Evolutionary conservation across 2,888 invertebrate genomes (phyloP).

Genomic region (Zhuqinia jingwanae): DNA sequence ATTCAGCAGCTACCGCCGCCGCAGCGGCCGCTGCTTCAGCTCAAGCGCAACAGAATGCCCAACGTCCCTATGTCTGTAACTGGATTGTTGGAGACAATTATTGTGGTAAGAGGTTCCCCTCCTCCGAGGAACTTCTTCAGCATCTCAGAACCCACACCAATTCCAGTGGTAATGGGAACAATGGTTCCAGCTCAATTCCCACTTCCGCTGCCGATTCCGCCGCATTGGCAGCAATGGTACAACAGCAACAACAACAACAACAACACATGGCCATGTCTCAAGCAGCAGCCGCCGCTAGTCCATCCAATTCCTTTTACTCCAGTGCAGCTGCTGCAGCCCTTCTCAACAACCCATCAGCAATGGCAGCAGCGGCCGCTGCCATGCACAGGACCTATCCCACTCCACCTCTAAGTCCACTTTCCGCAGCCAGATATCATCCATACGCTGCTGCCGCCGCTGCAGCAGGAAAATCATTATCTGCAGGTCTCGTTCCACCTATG

Average conservation of each 20-base stretch:
- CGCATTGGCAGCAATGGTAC: slow-evolving; percentile 78
- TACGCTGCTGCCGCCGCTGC: slow-evolving; percentile 84
- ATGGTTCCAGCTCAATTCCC: slow-evolving; percentile 73
- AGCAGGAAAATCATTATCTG: slow-evolving; percentile 86
- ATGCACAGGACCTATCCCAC: slow-evolving; percentile 81
- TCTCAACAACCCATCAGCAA: slow-evolving; percentile 69
- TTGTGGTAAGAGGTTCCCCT: slow-evolving; percentile 96
- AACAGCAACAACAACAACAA: slow-evolving; percentile 86
- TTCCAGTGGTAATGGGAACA: slow-evolving; percentile 83
- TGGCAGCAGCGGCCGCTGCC: slow-evolving; percentile 78
- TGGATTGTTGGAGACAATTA: slow-evolving; percentile 96
- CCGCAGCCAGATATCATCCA: slow-evolving; percentile 94
- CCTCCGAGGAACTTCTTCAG: slow-evolving; percentile 95
- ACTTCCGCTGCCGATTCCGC: slow-evolving; percentile 70
- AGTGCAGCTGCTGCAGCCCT: slow-evolving; percentile 68
- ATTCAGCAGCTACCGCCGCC: slow-evolving; percentile 84
- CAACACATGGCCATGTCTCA: slow-evolving; percentile 89
- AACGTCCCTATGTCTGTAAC: slow-evolving; percentile 94
- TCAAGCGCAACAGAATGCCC: slow-evolving; percentile 81
- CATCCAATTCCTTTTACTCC: slow-evolving; percentile 81
- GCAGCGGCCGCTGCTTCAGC: slow-evolving; percentile 82
- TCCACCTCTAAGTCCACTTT: slow-evolving; percentile 92
- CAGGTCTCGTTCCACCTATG: slow-evolving; percentile 83
- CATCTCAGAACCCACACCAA: slow-evolving; percentile 96
- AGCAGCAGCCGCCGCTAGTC: slow-evolving; percentile 96